These are phyloP conservation scores for Grammomys surdaster DNA, from an alignment of 2,113 vertebrate genomes.

Conservation along the genomic window DNA sequence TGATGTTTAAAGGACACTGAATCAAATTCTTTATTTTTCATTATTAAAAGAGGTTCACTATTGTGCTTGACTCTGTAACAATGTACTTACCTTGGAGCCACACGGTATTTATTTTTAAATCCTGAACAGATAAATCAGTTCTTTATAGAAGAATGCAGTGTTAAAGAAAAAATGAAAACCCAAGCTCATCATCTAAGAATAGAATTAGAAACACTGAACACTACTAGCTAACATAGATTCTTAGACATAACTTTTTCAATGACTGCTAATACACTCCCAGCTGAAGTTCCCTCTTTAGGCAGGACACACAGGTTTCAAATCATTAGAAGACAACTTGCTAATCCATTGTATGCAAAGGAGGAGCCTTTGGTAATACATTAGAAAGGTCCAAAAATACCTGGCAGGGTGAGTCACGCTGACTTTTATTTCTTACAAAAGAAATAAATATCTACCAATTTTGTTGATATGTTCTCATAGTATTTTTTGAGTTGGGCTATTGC, in stretches of 20 bases:
- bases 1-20: conserved; percentile 48
- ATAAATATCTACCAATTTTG: background rate
- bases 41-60: conserved; percentile 77
- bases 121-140: conserved; percentile 85
- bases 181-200: conserved; percentile 86
- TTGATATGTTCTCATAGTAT: conserved; percentile 63
- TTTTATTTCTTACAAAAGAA: conserved; percentile 8
- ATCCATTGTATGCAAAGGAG: conserved; percentile 66
- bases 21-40: conserved; percentile 78
- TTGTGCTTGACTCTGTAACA: conserved; percentile 81
- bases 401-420: background rate
- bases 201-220: conserved; percentile 88
- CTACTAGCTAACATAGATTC: conserved; percentile 83
- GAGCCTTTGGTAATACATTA: background rate
- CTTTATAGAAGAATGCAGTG: conserved; percentile 81
- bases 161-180: conserved; percentile 85
- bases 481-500: conserved; percentile 77
- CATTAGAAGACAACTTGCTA: conserved; percentile 71
- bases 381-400: conserved; percentile 26
- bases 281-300: conserved; percentile 76
- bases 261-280: conserved; percentile 82
- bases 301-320: conserved; percentile 65
- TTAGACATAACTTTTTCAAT: conserved; percentile 86
- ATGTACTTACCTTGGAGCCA: conserved; percentile 85
- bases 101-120: conserved; percentile 85